phyloP scores from a whole-genome alignment of 2,113 vertebrate genomes.

The Osmerus mordax region DNA sequence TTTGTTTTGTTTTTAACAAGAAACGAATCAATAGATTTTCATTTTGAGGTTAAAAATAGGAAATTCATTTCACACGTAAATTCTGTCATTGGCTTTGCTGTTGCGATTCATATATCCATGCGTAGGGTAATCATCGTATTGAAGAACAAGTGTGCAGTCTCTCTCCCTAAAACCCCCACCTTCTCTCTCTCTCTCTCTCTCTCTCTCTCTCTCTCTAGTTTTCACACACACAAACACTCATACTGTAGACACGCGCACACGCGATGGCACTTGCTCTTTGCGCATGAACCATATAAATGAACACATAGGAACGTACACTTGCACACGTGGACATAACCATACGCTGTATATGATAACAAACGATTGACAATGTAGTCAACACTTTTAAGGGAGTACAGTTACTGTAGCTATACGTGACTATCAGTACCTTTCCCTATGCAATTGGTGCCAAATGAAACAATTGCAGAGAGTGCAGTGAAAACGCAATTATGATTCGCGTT shows the following conservation, averaged over 20 bases:
- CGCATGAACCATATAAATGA: background rate
- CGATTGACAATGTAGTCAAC: no score
- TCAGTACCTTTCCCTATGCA: no score
- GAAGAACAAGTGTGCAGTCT: background rate
- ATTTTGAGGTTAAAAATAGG: constrained; percentile 35
- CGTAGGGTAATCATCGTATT: background rate
- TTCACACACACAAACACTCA: background rate
- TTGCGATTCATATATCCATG: background rate
- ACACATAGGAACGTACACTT: no score
- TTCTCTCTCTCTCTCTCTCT: constrained; percentile 4
- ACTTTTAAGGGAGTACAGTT: no score
- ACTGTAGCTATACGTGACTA: no score
- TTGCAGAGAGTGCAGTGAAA: no score
- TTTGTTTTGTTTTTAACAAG: constrained; percentile 80
- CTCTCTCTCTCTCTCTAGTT: background rate
- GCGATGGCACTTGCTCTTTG: background rate
- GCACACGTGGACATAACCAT: no score
- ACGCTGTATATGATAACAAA: no score
- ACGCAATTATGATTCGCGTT: no score
- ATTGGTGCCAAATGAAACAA: no score
- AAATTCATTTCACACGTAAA: background rate
- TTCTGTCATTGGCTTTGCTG: background rate
- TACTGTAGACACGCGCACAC: constrained; percentile 8
- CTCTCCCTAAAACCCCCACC: background rate
- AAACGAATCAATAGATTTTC: constrained; percentile 75